A percentile compares a stretch with the other conserved stretches of the same genome.
Conservation (phyloP, 2,797 vertebrate genomes). For the Tokudaia tokunoshimensis region DNA sequence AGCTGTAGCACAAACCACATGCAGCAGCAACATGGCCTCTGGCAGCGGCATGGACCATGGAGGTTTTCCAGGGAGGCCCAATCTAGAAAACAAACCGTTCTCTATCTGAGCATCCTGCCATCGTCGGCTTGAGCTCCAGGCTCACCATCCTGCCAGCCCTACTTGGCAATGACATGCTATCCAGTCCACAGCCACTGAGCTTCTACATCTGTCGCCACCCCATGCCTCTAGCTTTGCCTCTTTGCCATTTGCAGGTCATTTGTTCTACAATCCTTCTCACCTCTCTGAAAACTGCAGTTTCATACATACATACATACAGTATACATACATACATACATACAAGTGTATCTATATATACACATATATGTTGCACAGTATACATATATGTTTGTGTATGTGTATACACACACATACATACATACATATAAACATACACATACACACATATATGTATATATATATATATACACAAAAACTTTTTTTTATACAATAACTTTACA, state of each 20-base stretch:
- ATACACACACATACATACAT: rapidly evolving
- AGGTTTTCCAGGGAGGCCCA: not conserved
- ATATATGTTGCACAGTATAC: too few relatives aligned
- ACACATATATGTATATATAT: too few relatives aligned
- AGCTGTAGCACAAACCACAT: too few relatives aligned
- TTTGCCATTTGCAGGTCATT: not conserved
- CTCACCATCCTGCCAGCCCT: not conserved
- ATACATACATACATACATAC: too few relatives aligned
- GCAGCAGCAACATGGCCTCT: not conserved
- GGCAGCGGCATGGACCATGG: not conserved
- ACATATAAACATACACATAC: too few relatives aligned
- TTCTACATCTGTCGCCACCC: not conserved
- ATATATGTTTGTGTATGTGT: too few relatives aligned
- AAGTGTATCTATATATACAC: too few relatives aligned
- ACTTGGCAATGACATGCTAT: not conserved
- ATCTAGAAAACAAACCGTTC: not conserved
- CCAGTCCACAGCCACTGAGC: not conserved
- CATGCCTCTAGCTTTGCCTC: not conserved
- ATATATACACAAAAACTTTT: too few relatives aligned
- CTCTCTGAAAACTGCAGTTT: not conserved
- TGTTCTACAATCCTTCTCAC: too few relatives aligned
- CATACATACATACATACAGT: too few relatives aligned
- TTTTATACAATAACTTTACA: too few relatives aligned
- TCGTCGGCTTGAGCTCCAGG: not conserved
- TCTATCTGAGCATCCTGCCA: not conserved